Conservation (phyloP, 2,888 invertebrate species). For the Cephus rjabovi region DNA sequence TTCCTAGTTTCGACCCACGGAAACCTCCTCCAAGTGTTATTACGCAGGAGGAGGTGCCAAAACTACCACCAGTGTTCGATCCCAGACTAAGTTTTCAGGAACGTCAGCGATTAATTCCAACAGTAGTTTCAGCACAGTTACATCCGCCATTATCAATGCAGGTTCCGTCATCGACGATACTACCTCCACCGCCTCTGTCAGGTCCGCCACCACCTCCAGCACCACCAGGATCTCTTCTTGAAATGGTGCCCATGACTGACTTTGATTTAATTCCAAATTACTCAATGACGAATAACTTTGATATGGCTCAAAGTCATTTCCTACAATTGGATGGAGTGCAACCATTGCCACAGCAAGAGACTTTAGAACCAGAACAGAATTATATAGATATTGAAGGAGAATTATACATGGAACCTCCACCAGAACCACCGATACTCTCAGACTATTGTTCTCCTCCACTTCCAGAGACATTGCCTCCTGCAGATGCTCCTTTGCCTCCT, state of each 20-base stretch:
- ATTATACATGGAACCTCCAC: neutral
- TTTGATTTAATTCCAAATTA: neutral
- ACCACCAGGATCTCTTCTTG: neutral
- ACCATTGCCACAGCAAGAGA: neutral
- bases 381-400: neutral
- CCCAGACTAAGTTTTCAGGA: constrained; percentile 35
- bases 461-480: neutral
- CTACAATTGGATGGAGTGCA: neutral
- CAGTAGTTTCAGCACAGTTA: neutral
- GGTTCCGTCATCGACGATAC: constrained; percentile 5
- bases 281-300: neutral
- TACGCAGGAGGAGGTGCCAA: constrained; percentile 29
- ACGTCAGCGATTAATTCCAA: constrained; percentile 26
- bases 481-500: neutral
- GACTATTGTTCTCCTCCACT: neutral
- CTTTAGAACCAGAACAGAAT: neutral
- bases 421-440: neutral
- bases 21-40: constrained; percentile 18
- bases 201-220: constrained; percentile 10
- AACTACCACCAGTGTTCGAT: constrained; percentile 43
- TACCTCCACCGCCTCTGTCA: constrained; percentile 25
- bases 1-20: constrained; percentile 35
- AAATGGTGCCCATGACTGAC: neutral
- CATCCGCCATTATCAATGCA: constrained; percentile 15
- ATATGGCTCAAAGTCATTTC: neutral